Percentiles rank a stretch among this genome's conserved stretches.
These are phyloP conservation scores for Lepidurus apus DNA, from an alignment of 1,140 invertebrate species.

Conservation along the genomic window DNA sequence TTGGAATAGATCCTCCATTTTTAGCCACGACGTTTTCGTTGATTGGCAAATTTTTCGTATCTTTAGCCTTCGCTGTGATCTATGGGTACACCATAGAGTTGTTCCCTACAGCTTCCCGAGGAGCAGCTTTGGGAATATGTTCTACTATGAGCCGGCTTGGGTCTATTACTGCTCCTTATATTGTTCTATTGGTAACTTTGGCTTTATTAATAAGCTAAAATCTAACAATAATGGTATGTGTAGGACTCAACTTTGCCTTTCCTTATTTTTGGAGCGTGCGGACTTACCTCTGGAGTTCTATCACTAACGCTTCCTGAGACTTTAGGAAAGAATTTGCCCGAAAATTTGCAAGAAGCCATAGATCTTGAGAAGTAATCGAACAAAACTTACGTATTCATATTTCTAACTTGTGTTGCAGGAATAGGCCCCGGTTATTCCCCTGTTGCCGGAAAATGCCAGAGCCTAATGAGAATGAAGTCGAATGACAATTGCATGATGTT, in stretches of 20 bases:
- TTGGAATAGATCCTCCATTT: slow-evolving; percentile 32
- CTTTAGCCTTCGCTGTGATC: slow-evolving; percentile 44
- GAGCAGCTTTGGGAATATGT: slow-evolving; percentile 31
- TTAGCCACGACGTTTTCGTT: slow-evolving; percentile 40
- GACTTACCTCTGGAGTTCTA: slow-evolving; percentile 36
- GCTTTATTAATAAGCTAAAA: neutral
- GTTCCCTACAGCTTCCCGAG: slow-evolving; percentile 33
- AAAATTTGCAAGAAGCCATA: slow-evolving; percentile 41
- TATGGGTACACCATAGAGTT: slow-evolving; percentile 40
- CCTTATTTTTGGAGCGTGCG: slow-evolving; percentile 36
- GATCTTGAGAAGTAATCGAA: slow-evolving; percentile 29
- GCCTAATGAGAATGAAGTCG: neutral
- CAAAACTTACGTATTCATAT: neutral
- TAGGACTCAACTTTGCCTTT: slow-evolving; percentile 28
- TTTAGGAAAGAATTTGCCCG: slow-evolving; percentile 37
- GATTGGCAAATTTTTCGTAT: slow-evolving; percentile 47
- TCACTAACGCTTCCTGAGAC: slow-evolving; percentile 40
- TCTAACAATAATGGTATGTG: neutral
- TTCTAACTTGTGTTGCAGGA: neutral
- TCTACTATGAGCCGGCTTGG: slow-evolving; percentile 31
- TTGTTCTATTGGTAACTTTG: slow-evolving; percentile 29
- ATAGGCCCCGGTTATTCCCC: neutral
- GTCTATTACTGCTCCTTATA: slow-evolving; percentile 31
- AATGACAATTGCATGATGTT: neutral
- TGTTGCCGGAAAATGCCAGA: neutral